A percentile compares a stretch with the other conserved stretches of the same genome.
phyloP scores from a whole-genome alignment of 2,113 vertebrate species.

The Synchiropus splendidus region DNA sequence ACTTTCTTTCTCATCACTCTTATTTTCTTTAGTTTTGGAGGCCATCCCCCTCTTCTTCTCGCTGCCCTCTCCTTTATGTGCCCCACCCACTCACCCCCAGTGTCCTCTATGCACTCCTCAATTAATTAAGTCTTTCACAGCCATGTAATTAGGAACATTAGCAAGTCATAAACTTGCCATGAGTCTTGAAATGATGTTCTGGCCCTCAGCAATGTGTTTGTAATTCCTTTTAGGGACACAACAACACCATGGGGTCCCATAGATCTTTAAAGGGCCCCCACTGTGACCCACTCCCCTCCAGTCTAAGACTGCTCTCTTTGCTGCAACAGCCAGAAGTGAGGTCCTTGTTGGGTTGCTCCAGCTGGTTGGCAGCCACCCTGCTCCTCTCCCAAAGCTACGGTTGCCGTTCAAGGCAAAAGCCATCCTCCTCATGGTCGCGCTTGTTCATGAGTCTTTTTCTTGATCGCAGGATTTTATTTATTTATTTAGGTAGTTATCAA shows the following conservation, averaged over 20 bases:
- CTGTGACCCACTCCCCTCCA: constrained; percentile 68
- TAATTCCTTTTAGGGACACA: constrained; percentile 93
- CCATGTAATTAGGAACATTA: constrained; percentile 99
- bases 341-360: constrained; percentile 40
- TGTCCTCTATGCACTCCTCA: constrained; percentile 77
- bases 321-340: constrained; percentile 29
- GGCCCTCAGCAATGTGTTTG: constrained; percentile 99
- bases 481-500: too few relatives aligned
- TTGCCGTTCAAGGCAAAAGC: too few relatives aligned
- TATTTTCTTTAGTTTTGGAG: constrained; percentile 43
- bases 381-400: constrained; percentile 12
- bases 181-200: constrained; percentile 97
- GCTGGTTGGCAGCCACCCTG: constrained; percentile 33
- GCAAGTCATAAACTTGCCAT: constrained; percentile 99
- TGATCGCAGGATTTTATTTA: too few relatives aligned
- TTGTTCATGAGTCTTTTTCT: too few relatives aligned
- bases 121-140: constrained; percentile 99
- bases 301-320: constrained; percentile 4
- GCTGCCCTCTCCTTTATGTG: constrained; percentile 25
- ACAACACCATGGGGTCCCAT: constrained; percentile 89
- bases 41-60: constrained; percentile 17
- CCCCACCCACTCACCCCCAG: constrained; percentile 10
- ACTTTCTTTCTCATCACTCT: constrained; percentile 61
- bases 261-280: constrained; percentile 80
- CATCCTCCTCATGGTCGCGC: too few relatives aligned